Evolutionary conservation across 2,888 invertebrate species (phyloP), one percentile per base, ranked within the genome.

Genomic region (Agrotis ipsilon): DNA sequence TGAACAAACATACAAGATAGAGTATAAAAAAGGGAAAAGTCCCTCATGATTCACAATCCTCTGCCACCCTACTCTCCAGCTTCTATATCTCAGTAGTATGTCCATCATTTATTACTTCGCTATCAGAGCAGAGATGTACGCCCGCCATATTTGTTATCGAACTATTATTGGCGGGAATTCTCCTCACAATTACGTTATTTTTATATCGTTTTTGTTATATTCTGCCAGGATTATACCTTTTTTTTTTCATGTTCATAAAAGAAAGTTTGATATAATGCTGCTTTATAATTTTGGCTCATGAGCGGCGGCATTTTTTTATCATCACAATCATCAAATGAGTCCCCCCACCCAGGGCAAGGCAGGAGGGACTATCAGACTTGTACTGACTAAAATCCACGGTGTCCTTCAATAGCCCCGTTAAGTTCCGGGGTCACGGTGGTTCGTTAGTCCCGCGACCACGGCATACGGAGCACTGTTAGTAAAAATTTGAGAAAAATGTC

Each of bases 21-120:
- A n/a, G n/a, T n/a, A n/a, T n/a, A n/a, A n/a, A n/a, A n/a, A n/a
- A n/a, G 0, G 2, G 7, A 46, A 63, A 57, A 32, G 24, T 76
- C 67, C 58, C 32, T 1, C 18, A 0, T 32, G 4, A 57, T 1
- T 49, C 14, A 3, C 11, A 54, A 9, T 13, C 0, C 46, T 64
- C 80, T 24, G 90, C 65, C 85, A 83, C 88, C 88, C 83, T 86
- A 89, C 78, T 51, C 39, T 59, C 65, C 68, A 63, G 75, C 81
- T 77, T 63, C 83, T 86, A 86, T 89, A 88, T 84, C 87, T 85
- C 69, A 71, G 80, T 78, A 80, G 83, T 85, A 78, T 86, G 89
- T 89, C 91, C 91, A 93, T 92, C 94, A 94, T 94, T 93, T 93
- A 93, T 93, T 92, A 92, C 86, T 57, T 80, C 81, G 85, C 89